Percentiles rank a stretch among this genome's conserved stretches.
Conservation (phyloP, 2,113 vertebrate species). For the Apteryx owenii region DNA sequence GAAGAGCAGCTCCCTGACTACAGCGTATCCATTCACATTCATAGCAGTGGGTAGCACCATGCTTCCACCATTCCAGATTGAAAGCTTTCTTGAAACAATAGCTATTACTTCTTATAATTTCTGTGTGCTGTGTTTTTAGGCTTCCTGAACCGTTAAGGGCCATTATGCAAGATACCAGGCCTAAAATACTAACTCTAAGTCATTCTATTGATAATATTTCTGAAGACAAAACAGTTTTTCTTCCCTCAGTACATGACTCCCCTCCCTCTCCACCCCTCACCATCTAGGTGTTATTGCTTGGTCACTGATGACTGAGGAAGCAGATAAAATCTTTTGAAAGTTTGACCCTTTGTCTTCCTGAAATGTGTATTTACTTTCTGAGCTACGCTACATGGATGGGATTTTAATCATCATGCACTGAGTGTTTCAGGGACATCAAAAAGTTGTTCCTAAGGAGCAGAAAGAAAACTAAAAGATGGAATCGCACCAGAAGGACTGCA, state of each 20-base stretch:
- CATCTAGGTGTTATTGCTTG: neutral
- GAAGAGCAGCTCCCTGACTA: conserved; percentile 12
- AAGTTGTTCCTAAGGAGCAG: neutral
- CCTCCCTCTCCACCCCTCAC: neutral
- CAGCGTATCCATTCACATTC: neutral
- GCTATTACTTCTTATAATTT: neutral
- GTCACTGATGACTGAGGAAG: neutral
- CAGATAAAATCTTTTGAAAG: neutral
- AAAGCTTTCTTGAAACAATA: conserved; percentile 16
- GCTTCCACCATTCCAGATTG: neutral
- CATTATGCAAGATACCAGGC: neutral
- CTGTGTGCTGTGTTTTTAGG: neutral
- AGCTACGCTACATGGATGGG: neutral
- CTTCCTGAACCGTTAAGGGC: neutral
- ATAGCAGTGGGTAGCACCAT: neutral
- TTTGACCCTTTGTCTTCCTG: neutral
- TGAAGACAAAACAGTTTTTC: neutral
- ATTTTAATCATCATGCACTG: neutral
- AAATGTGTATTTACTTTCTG: neutral
- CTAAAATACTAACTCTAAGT: neutral
- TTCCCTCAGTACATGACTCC: neutral
- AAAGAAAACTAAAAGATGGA: conserved; percentile 25
- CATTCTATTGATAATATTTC: neutral
- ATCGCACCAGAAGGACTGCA: conserved; percentile 43
- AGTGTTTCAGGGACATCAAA: neutral